Percentiles rank a stretch among this genome's conserved stretches.
phyloP scores from a whole-genome alignment of 1,140 invertebrate genomes.

The Venustaconcha ellipsiformis region DNA sequence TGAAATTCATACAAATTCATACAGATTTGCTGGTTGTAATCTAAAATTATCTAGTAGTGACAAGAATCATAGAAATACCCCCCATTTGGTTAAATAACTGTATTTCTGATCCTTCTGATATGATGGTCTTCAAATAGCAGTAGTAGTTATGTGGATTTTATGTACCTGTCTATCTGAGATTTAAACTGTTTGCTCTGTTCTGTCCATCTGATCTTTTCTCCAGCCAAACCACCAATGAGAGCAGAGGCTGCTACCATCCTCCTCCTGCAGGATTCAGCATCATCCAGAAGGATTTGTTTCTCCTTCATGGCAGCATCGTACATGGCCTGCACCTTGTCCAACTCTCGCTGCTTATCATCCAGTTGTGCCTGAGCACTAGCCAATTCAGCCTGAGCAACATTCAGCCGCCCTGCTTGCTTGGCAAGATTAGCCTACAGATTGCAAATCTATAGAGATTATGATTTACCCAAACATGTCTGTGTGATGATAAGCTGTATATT shows the following conservation, averaged over 20 bases:
- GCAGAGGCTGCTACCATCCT: constrained; percentile 97
- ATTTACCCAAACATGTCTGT: no score
- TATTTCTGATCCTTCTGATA: constrained; percentile 5
- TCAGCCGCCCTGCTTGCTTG: constrained; percentile 90
- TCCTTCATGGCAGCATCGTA: constrained; percentile 94
- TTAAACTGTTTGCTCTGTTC: constrained; percentile 95
- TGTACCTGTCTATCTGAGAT: constrained; percentile 78
- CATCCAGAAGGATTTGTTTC: constrained; percentile 86
- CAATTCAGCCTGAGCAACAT: constrained; percentile 90
- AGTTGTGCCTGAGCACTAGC: constrained; percentile 88
- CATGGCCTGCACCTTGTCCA: constrained; percentile 90
- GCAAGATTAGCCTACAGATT: constrained; percentile 82
- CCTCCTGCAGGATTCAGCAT: constrained; percentile 88
- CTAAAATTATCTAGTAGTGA: no score
- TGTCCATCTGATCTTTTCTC: constrained; percentile 95
- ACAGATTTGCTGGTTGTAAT: no score
- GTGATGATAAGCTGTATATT: no score
- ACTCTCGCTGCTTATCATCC: constrained; percentile 88
- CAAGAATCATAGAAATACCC: no score
- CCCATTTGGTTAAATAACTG: background rate
- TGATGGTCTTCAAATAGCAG: no score
- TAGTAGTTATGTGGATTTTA: no score
- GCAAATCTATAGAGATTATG: no score
- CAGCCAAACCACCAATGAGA: constrained; percentile 92
- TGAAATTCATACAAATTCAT: no score